Evolutionary conservation across 2,888 invertebrate genomes (phyloP), one percentile per base, ranked within the genome.

Genomic region (Cordylochernes scorpioides): DNA sequence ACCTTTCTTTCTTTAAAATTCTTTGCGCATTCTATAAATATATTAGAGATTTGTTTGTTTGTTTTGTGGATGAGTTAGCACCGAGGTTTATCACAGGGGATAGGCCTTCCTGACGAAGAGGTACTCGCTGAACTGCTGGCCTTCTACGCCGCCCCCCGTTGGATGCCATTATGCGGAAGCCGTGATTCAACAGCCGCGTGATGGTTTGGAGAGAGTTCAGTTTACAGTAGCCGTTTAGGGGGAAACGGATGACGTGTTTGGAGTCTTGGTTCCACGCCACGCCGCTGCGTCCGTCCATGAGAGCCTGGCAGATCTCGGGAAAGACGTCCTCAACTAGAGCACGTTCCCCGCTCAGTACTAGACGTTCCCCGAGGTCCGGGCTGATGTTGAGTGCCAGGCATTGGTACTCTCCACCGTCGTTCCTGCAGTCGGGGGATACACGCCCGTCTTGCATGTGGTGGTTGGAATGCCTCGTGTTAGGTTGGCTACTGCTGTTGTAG

Each of bases 41-140:
- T n/a, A n/a, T n/a, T n/a, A n/a, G n/a, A n/a, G n/a, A n/a, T n/a
- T n/a, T n/a, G n/a, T n/a, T n/a, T n/a, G n/a, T n/a, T n/a, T n/a
- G n/a, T n/a, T n/a, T n/a, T n/a, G n/a, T n/a, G n/a, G n/a, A n/a
- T n/a, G n/a, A n/a, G n/a, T n/a, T n/a, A n/a, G n/a, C n/a, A n/a
- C n/a, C n/a, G n/a, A n/a, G n/a, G n/a, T n/a, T n/a, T n/a, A n/a
- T 38, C 38, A 39, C 27, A 38, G 32, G 12, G 39, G 39, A 16
- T 30, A 14, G 28, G 15, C 36, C 22, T 40, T 42, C 42, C 72
- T 60, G 36, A 71, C 67, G 51, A 78, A 70, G 46, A 78, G 61
- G 56, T 77, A 78, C 57, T 78, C 78, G 45, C 74, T 74, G 57
- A 77, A 78, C 55, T 77, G 77, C 49, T 77, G 77, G 4, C 75